These are phyloP conservation scores for Orgyia antiqua DNA, from an alignment of 2,888 invertebrate genomes.

Conservation along the genomic window DNA sequence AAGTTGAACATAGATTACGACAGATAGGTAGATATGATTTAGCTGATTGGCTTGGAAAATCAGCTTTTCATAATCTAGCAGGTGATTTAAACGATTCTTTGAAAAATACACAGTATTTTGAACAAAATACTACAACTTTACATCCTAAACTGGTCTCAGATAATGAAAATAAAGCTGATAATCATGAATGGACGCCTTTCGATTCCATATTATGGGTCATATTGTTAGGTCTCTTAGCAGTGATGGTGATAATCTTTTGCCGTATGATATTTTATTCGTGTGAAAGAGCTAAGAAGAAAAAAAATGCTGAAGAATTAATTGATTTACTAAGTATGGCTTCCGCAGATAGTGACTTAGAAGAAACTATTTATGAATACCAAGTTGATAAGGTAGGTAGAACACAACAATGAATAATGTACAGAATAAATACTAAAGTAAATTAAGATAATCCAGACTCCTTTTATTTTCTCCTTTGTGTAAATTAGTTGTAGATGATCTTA, in stretches of 20 bases:
- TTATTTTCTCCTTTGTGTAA: too few relatives aligned
- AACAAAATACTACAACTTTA: conserved; percentile 10
- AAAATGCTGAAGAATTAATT: conserved; percentile 18
- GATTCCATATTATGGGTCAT: conserved; percentile 39
- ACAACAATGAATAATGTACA: too few relatives aligned
- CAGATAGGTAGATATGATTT: conserved; percentile 77
- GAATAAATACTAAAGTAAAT: too few relatives aligned
- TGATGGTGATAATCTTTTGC: conserved; percentile 23
- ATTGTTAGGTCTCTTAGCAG: conserved; percentile 25
- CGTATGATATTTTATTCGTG: conserved; percentile 18
- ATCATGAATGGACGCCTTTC: conserved; percentile 35
- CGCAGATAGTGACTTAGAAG: conserved; percentile 29
- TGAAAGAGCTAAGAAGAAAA: conserved; percentile 6
- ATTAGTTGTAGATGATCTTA: too few relatives aligned
- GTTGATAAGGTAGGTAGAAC: too few relatives aligned
- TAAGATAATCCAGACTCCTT: too few relatives aligned
- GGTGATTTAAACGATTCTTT: conserved; percentile 57
- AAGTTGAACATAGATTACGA: conserved; percentile 72
- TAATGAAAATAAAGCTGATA: conserved; percentile 14
- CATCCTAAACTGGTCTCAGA: conserved; percentile 21
- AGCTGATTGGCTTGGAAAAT: conserved; percentile 80
- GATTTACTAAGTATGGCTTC: conserved; percentile 25
- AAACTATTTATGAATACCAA: conserved; percentile 29
- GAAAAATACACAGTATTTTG: conserved; percentile 19
- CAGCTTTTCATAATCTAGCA: conserved; percentile 74